Evolutionary conservation across 2,888 invertebrate species (phyloP).

Genomic region (Gymnocheta viridis): DNA sequence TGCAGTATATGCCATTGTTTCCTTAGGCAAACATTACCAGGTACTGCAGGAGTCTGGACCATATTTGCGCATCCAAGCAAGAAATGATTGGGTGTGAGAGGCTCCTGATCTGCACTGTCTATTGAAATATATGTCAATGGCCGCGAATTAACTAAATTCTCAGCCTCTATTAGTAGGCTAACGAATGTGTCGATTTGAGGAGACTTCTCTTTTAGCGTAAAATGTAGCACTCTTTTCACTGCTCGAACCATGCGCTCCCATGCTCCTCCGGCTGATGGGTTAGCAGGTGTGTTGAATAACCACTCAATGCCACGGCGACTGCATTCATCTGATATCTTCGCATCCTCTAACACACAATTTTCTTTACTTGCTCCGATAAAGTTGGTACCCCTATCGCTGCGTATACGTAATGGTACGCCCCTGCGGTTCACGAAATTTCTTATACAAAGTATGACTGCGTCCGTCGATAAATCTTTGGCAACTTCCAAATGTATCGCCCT

Average conservation of each 20-base stretch:
- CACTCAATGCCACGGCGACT: conserved; percentile 10
- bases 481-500: too few relatives aligned
- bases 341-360: neutral
- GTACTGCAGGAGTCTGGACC: conserved; percentile 31
- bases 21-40: conserved; percentile 5
- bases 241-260: too few relatives aligned
- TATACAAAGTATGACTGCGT: too few relatives aligned
- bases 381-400: conserved; percentile 40
- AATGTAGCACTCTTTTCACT: too few relatives aligned
- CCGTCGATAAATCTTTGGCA: too few relatives aligned
- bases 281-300: conserved; percentile 24
- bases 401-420: too few relatives aligned
- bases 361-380: conserved; percentile 41
- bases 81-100: conserved; percentile 58
- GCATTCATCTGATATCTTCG: conserved; percentile 14
- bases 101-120: conserved; percentile 38
- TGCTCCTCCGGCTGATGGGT: conserved; percentile 15
- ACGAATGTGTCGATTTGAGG: neutral
- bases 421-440: too few relatives aligned
- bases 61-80: conserved; percentile 48
- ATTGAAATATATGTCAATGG: conserved; percentile 13
- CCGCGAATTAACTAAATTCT: conserved; percentile 32
- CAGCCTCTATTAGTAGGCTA: conserved; percentile 14
- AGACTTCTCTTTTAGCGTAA: too few relatives aligned
- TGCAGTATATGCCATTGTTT: conserved; percentile 48